These are phyloP conservation scores for Agelaius tricolor DNA, from an alignment of 2,113 vertebrate species.

Conservation along the genomic window DNA sequence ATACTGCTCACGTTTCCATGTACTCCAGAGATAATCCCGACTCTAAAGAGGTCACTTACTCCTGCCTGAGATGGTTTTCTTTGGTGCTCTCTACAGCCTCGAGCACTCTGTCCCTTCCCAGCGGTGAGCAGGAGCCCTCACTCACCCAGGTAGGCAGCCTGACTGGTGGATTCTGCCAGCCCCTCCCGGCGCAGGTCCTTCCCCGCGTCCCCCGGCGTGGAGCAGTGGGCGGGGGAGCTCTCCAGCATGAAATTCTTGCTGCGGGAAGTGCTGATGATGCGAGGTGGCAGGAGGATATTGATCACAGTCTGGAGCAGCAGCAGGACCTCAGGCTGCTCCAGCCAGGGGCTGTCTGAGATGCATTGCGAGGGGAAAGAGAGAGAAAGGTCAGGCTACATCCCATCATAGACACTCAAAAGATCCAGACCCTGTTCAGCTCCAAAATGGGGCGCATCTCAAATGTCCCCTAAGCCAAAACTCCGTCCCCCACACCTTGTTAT, in stretches of 20 bases:
- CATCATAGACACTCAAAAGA: not conserved
- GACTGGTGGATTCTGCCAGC: conserved; percentile 94
- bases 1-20: accelerated
- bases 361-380: conserved; percentile 37
- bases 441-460: conserved; percentile 25
- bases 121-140: not conserved
- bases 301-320: conserved; percentile 95
- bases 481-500: conserved; percentile 29
- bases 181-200: conserved; percentile 94
- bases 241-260: conserved; percentile 99
- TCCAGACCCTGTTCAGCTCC: conserved; percentile 49
- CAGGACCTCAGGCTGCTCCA: conserved; percentile 94
- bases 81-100: not conserved
- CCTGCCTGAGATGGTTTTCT: not conserved
- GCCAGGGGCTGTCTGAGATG: conserved; percentile 89
- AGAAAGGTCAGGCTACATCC: conserved; percentile 36
- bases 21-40: not conserved
- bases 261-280: conserved; percentile 96
- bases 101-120: not conserved
- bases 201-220: conserved; percentile 90
- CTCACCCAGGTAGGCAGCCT: conserved; percentile 96
- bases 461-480: conserved; percentile 6
- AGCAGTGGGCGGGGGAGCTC: conserved; percentile 95
- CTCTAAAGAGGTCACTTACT: not conserved
- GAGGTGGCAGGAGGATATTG: conserved; percentile 94